Evolutionary conservation across 2,797 vertebrate genomes (phyloP).

Genomic region (Pseudocheirus occidentalis): DNA sequence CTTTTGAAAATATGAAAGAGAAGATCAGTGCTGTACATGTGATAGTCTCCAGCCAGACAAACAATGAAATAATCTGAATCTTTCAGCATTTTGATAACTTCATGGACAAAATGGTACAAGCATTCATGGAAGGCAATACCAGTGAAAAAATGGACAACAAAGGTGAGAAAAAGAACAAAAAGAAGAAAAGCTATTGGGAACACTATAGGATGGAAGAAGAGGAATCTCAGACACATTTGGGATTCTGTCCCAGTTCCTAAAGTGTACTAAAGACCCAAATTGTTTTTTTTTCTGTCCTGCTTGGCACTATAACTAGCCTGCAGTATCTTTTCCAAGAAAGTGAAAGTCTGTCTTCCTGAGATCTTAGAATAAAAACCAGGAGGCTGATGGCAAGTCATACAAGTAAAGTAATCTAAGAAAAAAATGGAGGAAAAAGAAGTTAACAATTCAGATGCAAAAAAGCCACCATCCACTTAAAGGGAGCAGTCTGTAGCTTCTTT

Average conservation of each 20-base stretch:
- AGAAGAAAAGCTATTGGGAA: slow-evolving; percentile 88
- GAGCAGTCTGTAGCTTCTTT: slow-evolving; percentile 74
- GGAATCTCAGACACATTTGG: slow-evolving; percentile 23
- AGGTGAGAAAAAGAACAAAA: slow-evolving; percentile 85
- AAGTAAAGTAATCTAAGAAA: slow-evolving; percentile 54
- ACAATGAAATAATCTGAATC: too few species aligned
- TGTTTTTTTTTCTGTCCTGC: neutral
- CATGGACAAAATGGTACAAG: too few species aligned
- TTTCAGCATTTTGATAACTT: too few species aligned
- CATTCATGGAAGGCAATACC: too few species aligned
- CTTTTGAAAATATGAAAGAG: slow-evolving; percentile 96
- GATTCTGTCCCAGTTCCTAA: slow-evolving; percentile 30
- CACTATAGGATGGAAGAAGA: slow-evolving; percentile 3
- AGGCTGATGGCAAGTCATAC: slow-evolving; percentile 60
- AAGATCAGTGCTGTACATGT: slow-evolving; percentile 80
- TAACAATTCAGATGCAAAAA: neutral
- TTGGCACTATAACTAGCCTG: slow-evolving; percentile 35
- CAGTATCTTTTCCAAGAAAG: slow-evolving; percentile 47
- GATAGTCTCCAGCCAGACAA: too few species aligned
- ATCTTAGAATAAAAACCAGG: slow-evolving; percentile 45
- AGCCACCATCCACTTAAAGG: too few species aligned
- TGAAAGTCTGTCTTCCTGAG: slow-evolving; percentile 56
- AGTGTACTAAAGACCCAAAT: slow-evolving; percentile 6
- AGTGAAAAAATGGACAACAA: too few species aligned
- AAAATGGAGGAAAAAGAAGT: neutral